Base-by-base conservation (phyloP, 2,888 invertebrate genomes). In the Ceramica pisi region DNA sequence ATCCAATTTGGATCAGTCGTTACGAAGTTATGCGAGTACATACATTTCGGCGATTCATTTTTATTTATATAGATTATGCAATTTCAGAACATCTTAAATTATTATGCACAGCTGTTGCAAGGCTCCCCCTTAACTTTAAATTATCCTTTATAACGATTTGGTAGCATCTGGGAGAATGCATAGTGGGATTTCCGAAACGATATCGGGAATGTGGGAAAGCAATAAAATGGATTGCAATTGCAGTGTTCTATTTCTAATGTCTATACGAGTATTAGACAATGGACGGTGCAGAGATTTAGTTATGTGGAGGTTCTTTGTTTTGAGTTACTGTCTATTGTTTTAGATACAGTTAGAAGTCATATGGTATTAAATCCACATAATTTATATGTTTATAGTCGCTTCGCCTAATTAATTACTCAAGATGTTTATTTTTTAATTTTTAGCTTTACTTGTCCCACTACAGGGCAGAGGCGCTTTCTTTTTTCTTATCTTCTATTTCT, bases 151-250 rank as follows among this genome's bases (percentile, higher is more conserved):
- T 76, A 74, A 75, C 71, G 68, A 57, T 53, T 70, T 23, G 75
- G 71, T 73, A 79, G 68, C 80, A 77, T 74, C 80, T 84, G 80
- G 55, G 69, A 38, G 63, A 71, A 80, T 77, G 80, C 73, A 82
- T 80, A 66, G 66, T 66, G 67, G 71, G 69, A 71, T 74, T 80
- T 65, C 56, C 31, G 59, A 59, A 73, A 41, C 78, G 48, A 80
- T 84, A 73, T 69, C 60, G 61, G 61, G 51, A 12, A 44, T 74
- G 71, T 70, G 55, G 46, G 59, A 16, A 7, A 63, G 71, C 71
- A 64, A 75, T 82, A 75, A 84, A 82, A 82, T 71, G 61, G 63
- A 72, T 81, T 77, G 71, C 80, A 70, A 67, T 76, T 80, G 77
- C 69, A 73, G 10, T 38, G 69, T 51, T 83, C 67, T 59, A 81